Conservation (phyloP, 2,888 invertebrate species). For the Napeogenes inachia region DNA sequence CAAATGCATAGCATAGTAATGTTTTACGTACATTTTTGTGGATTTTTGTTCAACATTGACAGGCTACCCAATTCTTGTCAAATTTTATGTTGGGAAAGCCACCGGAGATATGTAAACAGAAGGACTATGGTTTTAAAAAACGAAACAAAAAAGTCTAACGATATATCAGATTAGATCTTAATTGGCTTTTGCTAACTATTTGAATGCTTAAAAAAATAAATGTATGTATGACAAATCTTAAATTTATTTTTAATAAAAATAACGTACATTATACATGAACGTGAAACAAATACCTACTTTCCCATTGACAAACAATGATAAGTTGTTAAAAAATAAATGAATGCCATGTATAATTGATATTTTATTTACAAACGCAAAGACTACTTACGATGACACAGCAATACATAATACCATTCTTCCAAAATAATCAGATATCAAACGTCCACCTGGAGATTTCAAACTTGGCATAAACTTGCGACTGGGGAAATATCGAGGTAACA, state of each 20-base stretch:
- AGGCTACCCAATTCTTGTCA: conserved; percentile 27
- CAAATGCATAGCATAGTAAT: conserved; percentile 36
- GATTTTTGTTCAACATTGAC: conserved; percentile 29
- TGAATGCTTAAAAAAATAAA: too few species aligned
- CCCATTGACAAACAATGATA: too few species aligned
- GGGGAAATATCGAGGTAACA: conserved; percentile 33
- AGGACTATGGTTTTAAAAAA: conserved; percentile 8
- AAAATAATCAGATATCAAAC: conserved; percentile 6
- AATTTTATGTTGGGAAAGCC: conserved; percentile 22
- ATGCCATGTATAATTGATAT: background rate
- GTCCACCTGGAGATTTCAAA: conserved; percentile 24
- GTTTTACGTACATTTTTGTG: conserved; percentile 37
- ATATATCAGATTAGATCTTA: background rate
- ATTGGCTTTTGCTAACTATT: background rate
- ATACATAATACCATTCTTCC: background rate
- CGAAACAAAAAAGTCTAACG: background rate
- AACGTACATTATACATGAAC: too few species aligned
- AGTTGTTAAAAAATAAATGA: too few species aligned
- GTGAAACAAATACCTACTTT: too few species aligned
- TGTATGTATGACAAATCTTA: too few species aligned
- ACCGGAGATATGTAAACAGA: conserved; percentile 18
- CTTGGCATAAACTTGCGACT: conserved; percentile 28
- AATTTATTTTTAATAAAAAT: too few species aligned
- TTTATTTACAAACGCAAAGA: background rate
- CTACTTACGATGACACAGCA: background rate